Conservation (phyloP, 1,140 invertebrate genomes). For the Oppia nitens region DNA sequence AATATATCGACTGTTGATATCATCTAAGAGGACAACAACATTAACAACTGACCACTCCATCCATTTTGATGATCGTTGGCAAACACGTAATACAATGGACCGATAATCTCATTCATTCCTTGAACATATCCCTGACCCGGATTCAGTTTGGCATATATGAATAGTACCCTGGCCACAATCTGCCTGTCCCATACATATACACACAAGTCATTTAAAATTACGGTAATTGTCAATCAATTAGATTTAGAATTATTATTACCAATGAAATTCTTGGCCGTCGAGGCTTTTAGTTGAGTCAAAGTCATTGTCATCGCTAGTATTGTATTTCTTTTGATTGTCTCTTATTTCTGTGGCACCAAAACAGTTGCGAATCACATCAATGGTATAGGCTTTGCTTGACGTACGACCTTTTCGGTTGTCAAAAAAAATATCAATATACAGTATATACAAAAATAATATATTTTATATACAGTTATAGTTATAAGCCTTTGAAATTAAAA, state of each 20-base stretch:
- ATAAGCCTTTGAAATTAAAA: too few relatives aligned
- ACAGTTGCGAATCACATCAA: conserved; percentile 18
- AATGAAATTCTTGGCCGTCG: conserved; percentile 21
- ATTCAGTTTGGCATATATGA: conserved; percentile 94
- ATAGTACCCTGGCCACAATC: conserved; percentile 88
- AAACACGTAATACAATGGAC: conserved; percentile 94
- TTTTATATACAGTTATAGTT: conserved; percentile 10
- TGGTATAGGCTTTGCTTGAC: conserved; percentile 1
- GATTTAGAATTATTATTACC: conserved; percentile 13
- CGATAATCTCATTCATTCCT: conserved; percentile 99
- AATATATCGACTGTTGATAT: not conserved
- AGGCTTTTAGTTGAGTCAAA: not conserved
- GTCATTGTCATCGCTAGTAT: not conserved
- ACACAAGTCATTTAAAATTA: too few relatives aligned
- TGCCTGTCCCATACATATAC: too few relatives aligned
- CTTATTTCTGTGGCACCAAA: conserved; percentile 19
- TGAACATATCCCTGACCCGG: conserved; percentile 85
- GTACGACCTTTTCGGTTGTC: conserved; percentile 7
- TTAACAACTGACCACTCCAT: conserved; percentile 34
- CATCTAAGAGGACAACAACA: not conserved
- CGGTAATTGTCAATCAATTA: conserved; percentile 18
- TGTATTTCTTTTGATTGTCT: not conserved
- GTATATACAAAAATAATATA: not conserved
- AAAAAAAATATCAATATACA: conserved; percentile 17
- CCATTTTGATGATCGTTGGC: conserved; percentile 67